Evolutionary conservation across 2,113 vertebrate genomes (phyloP).

Genomic region (Dendropsophus ebraccatus): DNA sequence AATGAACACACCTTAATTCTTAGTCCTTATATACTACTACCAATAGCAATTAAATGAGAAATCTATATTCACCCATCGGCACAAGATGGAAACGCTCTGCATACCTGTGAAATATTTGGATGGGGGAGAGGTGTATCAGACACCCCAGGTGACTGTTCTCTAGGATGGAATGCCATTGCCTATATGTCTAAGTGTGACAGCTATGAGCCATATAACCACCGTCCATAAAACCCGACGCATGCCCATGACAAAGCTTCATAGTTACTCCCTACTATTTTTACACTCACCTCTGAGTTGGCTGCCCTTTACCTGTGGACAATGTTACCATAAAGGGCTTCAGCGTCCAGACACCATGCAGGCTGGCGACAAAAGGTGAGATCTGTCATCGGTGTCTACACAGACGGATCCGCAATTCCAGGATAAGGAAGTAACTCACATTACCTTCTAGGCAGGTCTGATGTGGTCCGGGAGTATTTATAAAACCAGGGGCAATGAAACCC

Average conservation of each 20-base stretch:
- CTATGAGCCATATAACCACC: not conserved
- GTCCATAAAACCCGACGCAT: not conserved
- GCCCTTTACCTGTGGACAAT: not conserved
- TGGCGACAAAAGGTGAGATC: not conserved
- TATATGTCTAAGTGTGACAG: too few species aligned
- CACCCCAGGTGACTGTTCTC: too few species aligned
- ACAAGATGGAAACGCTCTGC: too few species aligned
- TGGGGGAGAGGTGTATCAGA: too few species aligned
- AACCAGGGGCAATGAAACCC: not conserved
- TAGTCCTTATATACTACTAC: too few species aligned
- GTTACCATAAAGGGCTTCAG: not conserved
- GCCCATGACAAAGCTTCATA: not conserved
- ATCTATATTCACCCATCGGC: too few species aligned
- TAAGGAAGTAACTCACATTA: not conserved
- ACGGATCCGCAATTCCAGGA: too few species aligned
- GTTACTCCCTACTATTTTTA: not conserved
- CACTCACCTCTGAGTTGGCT: not conserved
- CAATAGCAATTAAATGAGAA: too few species aligned
- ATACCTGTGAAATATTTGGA: too few species aligned
- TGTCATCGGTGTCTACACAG: not conserved
- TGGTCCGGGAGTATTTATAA: slow-evolving; percentile 1
- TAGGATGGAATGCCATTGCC: too few species aligned
- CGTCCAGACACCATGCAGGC: not conserved
- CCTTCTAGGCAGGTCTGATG: not conserved
- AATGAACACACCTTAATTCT: too few species aligned